Conservation (phyloP, 1,140 invertebrate genomes). For the Drosophila miranda region DNA sequence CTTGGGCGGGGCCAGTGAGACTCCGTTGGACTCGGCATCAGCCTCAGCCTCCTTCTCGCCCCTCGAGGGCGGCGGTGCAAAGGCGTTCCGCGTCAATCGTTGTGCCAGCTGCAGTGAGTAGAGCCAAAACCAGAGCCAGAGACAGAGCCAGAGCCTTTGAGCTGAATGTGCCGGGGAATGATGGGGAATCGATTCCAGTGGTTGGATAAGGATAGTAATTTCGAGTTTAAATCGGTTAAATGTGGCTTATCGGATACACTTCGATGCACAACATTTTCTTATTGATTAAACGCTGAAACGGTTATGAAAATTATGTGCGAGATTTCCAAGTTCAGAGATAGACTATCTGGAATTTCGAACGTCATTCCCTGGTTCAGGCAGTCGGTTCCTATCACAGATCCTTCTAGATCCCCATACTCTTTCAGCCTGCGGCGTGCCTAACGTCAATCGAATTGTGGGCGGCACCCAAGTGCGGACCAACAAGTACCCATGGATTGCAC, state of each 20-base stretch:
- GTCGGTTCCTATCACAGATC: background rate
- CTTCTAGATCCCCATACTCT: slow-evolving; percentile 1
- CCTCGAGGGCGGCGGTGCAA: slow-evolving; percentile 56
- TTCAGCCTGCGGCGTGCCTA: slow-evolving; percentile 75
- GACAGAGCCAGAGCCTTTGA: slow-evolving; percentile 10
- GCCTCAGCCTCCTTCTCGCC: slow-evolving; percentile 17
- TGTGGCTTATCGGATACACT: slow-evolving; percentile 6
- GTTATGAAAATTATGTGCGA: background rate
- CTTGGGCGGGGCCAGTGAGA: slow-evolving; percentile 44
- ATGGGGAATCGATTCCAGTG: slow-evolving; percentile 18
- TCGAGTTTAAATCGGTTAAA: slow-evolving; percentile 12
- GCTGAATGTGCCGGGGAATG: slow-evolving; percentile 20
- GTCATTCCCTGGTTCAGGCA: slow-evolving; percentile 8
- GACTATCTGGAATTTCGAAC: background rate
- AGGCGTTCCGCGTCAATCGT: slow-evolving; percentile 69
- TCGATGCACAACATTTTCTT: slow-evolving; percentile 22
- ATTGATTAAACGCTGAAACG: background rate
- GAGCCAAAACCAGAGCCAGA: background rate
- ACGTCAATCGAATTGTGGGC: slow-evolving; percentile 80
- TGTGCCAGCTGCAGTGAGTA: slow-evolving; percentile 77
- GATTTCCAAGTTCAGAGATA: background rate
- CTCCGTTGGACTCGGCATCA: slow-evolving; percentile 20
- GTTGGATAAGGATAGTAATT: slow-evolving; percentile 28
- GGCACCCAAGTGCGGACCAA: slow-evolving; percentile 70
- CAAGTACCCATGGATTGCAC: slow-evolving; percentile 81